phyloP scores from a whole-genome alignment of 2,113 vertebrate species.

The Crypturellus undulatus region DNA sequence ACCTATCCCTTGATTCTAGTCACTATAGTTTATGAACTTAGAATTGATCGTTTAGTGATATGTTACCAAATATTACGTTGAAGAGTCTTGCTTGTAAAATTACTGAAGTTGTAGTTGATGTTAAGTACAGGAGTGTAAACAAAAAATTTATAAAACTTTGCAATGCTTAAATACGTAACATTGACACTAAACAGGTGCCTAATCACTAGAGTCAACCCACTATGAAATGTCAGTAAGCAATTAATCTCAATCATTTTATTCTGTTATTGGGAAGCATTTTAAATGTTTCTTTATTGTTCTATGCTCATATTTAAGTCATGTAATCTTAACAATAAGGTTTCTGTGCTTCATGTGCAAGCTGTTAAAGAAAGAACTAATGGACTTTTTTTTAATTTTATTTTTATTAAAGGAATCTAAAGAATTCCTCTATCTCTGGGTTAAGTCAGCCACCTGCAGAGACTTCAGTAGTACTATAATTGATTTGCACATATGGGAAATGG shows the following conservation, averaged over 20 bases:
- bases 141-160: conserved; percentile 70
- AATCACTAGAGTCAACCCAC: conserved; percentile 83
- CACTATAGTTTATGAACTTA: conserved; percentile 62
- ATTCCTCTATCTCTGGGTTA: conserved; percentile 46
- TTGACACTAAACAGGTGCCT: conserved; percentile 73
- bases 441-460: conserved; percentile 68
- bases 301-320: conserved; percentile 25
- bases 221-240: conserved; percentile 70
- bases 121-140: conserved; percentile 60
- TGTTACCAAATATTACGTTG: conserved; percentile 61
- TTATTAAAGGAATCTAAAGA: conserved; percentile 24
- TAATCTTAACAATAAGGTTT: conserved; percentile 45
- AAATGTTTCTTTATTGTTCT: conserved; percentile 21
- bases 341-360: conserved; percentile 51
- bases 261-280: too few relatives aligned
- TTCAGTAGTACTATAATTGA: conserved; percentile 38
- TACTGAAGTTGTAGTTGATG: conserved; percentile 34
- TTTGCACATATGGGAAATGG: conserved; percentile 15
- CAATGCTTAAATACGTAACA: conserved; percentile 67
- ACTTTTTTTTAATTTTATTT: background rate
- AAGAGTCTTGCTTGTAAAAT: conserved; percentile 63
- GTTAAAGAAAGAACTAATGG: conserved; percentile 66
- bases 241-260: background rate
- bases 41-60: conserved; percentile 68
- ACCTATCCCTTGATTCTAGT: conserved; percentile 45